phyloP scores from a whole-genome alignment of 2,113 vertebrate genomes.

The Bos indicus region DNA sequence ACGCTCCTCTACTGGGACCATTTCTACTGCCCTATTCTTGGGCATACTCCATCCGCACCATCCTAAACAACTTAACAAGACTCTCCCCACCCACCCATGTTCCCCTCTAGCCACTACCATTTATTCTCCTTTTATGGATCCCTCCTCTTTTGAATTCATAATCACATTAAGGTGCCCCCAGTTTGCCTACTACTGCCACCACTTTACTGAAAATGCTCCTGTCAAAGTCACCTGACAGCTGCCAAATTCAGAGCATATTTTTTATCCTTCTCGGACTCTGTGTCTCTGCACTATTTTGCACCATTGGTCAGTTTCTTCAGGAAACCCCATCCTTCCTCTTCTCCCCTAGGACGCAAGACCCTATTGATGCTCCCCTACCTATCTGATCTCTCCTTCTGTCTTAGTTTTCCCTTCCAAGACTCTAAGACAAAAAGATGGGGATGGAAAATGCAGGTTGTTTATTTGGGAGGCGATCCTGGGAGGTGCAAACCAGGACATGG shows the following conservation, averaged over 20 bases:
- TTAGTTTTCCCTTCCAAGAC: background rate
- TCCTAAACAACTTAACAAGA: background rate
- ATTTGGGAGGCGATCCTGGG: background rate
- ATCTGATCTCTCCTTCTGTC: background rate
- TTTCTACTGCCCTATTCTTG: background rate
- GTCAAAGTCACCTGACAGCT: background rate
- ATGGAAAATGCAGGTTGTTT: background rate
- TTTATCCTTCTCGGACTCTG: background rate
- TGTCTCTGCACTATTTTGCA: background rate
- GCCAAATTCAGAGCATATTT: slow-evolving; percentile 16
- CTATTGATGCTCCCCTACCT: background rate
- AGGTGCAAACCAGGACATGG: background rate
- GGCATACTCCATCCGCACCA: background rate
- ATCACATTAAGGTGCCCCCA: background rate
- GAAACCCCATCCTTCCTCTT: background rate
- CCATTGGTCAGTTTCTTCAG: background rate
- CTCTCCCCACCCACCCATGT: accelerated
- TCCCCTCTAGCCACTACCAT: background rate
- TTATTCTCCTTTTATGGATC: background rate
- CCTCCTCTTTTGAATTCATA: background rate
- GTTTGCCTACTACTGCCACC: background rate
- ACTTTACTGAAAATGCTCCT: background rate
- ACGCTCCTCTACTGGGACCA: accelerated
- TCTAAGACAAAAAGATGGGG: background rate
- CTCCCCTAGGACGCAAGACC: background rate